These are phyloP conservation scores for Chelon auratus DNA, from an alignment of 2,797 vertebrate genomes.

Conservation along the genomic window DNA sequence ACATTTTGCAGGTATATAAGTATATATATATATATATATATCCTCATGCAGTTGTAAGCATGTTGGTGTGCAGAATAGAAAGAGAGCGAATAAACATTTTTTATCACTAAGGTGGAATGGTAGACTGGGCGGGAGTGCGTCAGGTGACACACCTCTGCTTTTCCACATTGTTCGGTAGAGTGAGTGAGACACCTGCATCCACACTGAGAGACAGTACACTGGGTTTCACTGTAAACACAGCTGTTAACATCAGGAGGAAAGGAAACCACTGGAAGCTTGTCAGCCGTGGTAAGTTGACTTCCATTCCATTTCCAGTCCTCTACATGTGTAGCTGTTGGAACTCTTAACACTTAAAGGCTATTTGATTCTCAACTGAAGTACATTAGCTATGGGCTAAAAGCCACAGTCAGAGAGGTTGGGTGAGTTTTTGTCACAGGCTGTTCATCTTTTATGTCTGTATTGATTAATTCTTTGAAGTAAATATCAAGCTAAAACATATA, in stretches of 20 bases:
- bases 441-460: not conserved
- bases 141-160: constrained; percentile 61
- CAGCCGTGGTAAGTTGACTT: constrained; percentile 52
- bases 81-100: constrained; percentile 43
- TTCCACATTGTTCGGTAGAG: constrained; percentile 39
- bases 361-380: not conserved
- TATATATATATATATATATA: not conserved
- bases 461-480: not conserved
- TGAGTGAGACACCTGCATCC: constrained; percentile 40
- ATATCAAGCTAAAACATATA: not conserved
- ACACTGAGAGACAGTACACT: constrained; percentile 32
- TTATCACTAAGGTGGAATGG: constrained; percentile 59
- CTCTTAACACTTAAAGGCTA: not conserved
- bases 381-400: not conserved
- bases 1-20: not conserved
- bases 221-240: constrained; percentile 31
- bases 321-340: not conserved
- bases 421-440: no score
- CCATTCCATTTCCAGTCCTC: not conserved
- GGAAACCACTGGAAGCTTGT: not conserved
- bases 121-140: constrained; percentile 48
- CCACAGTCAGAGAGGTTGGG: not conserved
- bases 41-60: not conserved
- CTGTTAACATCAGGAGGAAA: constrained; percentile 29
- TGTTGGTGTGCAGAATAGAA: not conserved